Evolutionary conservation across 1,140 invertebrate species (phyloP).

Genomic region (Drosophila takahashii): DNA sequence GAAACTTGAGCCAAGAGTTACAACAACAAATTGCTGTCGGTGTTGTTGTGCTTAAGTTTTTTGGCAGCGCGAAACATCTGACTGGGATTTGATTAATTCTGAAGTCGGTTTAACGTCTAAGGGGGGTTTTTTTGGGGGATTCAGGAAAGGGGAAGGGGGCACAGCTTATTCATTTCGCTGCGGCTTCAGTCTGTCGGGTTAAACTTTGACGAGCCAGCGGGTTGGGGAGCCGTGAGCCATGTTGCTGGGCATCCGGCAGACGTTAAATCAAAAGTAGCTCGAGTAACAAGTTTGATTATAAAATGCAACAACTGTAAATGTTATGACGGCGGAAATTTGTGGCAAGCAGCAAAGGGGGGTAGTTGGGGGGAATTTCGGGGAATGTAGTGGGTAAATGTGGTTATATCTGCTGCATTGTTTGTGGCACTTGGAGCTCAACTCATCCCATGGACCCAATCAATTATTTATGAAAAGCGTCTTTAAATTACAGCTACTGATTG

Average conservation of each 20-base stretch:
- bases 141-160: neutral
- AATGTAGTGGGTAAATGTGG: neutral
- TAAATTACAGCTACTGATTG: slow-evolving; percentile 25
- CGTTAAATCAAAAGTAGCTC: slow-evolving; percentile 71
- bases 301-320: slow-evolving; percentile 81
- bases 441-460: slow-evolving; percentile 25
- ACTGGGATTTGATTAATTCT: slow-evolving; percentile 81
- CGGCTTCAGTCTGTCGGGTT: slow-evolving; percentile 73
- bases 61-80: slow-evolving; percentile 80
- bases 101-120: slow-evolving; percentile 79
- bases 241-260: slow-evolving; percentile 38
- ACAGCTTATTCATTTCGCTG: slow-evolving; percentile 76
- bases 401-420: slow-evolving; percentile 42
- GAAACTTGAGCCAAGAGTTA: slow-evolving; percentile 58
- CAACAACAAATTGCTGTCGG: slow-evolving; percentile 62
- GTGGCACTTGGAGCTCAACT: slow-evolving; percentile 15
- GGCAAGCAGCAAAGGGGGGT: slow-evolving; percentile 3
- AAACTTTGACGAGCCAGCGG: slow-evolving; percentile 66
- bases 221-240: neutral
- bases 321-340: slow-evolving; percentile 74
- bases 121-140: slow-evolving; percentile 1
- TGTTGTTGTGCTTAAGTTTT: slow-evolving; percentile 78
- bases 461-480: slow-evolving; percentile 38
- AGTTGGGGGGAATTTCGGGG: neutral
- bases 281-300: slow-evolving; percentile 79